phyloP scores from a whole-genome alignment of 2,888 invertebrate genomes.

The Deilephila porcellus region DNA sequence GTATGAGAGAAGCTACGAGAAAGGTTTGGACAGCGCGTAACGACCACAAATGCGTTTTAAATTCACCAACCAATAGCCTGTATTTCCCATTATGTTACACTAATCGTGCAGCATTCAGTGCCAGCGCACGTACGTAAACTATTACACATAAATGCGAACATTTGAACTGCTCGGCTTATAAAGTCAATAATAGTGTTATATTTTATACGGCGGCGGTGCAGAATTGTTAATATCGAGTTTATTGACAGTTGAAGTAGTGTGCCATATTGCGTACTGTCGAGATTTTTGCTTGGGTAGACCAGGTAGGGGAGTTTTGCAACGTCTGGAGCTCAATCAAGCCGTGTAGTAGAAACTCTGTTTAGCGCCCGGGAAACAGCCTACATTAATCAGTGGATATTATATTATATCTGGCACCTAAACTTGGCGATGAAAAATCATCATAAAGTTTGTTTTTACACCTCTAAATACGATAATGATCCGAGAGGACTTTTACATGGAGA shows the following conservation, averaged over 20 bases:
- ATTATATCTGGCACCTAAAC: too few relatives aligned
- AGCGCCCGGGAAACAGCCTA: too few relatives aligned
- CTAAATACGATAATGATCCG: too few relatives aligned
- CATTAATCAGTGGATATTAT: too few relatives aligned
- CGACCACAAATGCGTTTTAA: conserved; percentile 74
- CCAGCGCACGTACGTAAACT: conserved; percentile 13
- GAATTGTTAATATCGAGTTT: not conserved
- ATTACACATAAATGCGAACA: conserved; percentile 1
- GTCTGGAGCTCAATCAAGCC: too few relatives aligned
- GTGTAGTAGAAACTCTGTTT: too few relatives aligned
- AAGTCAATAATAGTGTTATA: not conserved
- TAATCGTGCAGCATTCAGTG: conserved; percentile 61
- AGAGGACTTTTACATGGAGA: too few relatives aligned
- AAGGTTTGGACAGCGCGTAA: conserved; percentile 55
- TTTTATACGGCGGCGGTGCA: not conserved
- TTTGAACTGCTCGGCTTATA: not conserved
- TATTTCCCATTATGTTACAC: conserved; percentile 57
- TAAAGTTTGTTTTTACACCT: too few relatives aligned
- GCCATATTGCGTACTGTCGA: not conserved
- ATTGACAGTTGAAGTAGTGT: not conserved
- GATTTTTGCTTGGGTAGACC: too few relatives aligned
- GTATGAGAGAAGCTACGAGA: conserved; percentile 22
- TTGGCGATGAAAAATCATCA: too few relatives aligned
- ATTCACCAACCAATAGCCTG: conserved; percentile 48
- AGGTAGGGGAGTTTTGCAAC: too few relatives aligned